phyloP scores from a whole-genome alignment of 2,888 invertebrate genomes.

The Lamellibrachia columna region DNA sequence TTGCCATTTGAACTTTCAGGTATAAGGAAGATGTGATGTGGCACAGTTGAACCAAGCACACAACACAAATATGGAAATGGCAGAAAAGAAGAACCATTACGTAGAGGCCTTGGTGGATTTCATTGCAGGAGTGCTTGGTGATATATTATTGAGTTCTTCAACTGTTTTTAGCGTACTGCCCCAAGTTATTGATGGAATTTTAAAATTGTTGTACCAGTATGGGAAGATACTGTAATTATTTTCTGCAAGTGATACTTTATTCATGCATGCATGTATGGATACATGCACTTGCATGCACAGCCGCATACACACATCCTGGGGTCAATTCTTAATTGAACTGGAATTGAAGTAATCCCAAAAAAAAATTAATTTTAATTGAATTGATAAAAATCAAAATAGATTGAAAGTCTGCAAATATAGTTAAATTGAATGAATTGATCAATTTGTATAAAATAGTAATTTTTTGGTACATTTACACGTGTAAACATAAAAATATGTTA shows the following conservation, averaged over 20 bases:
- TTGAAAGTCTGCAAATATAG: too few species aligned
- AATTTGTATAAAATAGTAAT: too few species aligned
- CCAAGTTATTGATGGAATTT: neutral
- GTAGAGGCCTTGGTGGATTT: slow-evolving; percentile 41
- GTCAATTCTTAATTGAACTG: too few species aligned
- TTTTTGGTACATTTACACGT: too few species aligned
- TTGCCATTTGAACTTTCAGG: neutral
- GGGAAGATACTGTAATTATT: neutral
- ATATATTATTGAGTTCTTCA: neutral
- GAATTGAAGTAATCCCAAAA: too few species aligned
- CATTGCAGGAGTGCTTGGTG: slow-evolving; percentile 39
- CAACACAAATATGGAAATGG: neutral
- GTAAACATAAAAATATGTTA: too few species aligned
- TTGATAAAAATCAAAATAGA: too few species aligned
- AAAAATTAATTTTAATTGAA: too few species aligned
- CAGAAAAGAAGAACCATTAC: slow-evolving; percentile 19
- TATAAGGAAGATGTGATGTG: neutral
- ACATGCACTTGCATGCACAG: too few species aligned
- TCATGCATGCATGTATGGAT: too few species aligned
- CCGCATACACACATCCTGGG: too few species aligned
- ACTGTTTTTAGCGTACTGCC: neutral
- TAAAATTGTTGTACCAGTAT: neutral
- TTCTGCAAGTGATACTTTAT: neutral
- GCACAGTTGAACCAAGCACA: neutral
- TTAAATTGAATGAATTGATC: too few species aligned